Evolutionary conservation across 2,888 invertebrate genomes (phyloP).

Genomic region (Andrena bicolor): DNA sequence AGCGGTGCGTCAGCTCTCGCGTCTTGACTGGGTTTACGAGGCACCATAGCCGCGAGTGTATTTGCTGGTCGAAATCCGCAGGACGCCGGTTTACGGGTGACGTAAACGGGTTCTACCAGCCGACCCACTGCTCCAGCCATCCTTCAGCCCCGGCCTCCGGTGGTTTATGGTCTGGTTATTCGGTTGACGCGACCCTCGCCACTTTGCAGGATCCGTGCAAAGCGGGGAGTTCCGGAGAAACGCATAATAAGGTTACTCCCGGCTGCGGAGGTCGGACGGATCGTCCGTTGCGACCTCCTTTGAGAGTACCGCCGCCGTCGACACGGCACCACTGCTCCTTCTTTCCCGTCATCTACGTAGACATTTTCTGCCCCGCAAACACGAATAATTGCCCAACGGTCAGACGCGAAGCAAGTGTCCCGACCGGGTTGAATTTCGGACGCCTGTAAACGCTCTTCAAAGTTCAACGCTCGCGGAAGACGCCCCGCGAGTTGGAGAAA

Average conservation of each 20-base stretch:
- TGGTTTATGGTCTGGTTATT: constrained; percentile 76
- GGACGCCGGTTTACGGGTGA: constrained; percentile 76
- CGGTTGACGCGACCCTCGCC: constrained; percentile 68
- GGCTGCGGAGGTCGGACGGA: constrained; percentile 35
- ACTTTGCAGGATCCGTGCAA: constrained; percentile 69
- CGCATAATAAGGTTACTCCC: constrained; percentile 67
- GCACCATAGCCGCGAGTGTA: constrained; percentile 75
- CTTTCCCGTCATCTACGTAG: background rate
- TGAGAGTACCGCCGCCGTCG: background rate
- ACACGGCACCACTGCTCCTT: background rate
- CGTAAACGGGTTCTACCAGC: constrained; percentile 70
- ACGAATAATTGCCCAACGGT: background rate
- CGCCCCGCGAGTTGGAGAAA: too few relatives aligned
- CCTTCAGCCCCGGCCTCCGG: constrained; percentile 55
- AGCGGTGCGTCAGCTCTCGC: constrained; percentile 68
- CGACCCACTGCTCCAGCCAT: constrained; percentile 45
- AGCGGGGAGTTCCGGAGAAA: constrained; percentile 50
- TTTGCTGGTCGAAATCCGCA: constrained; percentile 77
- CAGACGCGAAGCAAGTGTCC: too few relatives aligned
- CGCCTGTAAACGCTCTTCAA: too few relatives aligned
- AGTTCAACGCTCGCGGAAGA: background rate
- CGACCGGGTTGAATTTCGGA: too few relatives aligned
- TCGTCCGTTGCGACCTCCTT: constrained; percentile 56
- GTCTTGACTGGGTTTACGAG: constrained; percentile 74
- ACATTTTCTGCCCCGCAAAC: background rate